Percentiles rank a stretch among this genome's conserved stretches.
Conservation (phyloP, 1,140 invertebrate species). For the Cryptotermes secundus region DNA sequence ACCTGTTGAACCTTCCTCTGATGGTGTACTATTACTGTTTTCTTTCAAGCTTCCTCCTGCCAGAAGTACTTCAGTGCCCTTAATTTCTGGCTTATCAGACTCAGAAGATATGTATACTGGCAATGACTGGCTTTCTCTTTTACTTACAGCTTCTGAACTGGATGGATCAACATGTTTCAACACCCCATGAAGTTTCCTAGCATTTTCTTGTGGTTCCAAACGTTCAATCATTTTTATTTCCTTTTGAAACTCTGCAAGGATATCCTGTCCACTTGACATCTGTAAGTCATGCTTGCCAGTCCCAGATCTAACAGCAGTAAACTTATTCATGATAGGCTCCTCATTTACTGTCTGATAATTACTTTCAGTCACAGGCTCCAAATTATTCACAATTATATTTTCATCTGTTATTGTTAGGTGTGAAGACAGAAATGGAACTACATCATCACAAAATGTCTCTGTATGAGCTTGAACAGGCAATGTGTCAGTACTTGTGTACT, state of each 20-base stretch:
- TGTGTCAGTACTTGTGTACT: not conserved
- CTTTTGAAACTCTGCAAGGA: slow-evolving; percentile 35
- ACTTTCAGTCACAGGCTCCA: not conserved
- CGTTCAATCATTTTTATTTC: slow-evolving; percentile 34
- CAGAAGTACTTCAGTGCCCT: not conserved
- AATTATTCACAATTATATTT: not conserved
- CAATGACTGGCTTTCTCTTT: not conserved
- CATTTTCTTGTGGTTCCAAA: slow-evolving; percentile 31
- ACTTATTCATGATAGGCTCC: not conserved
- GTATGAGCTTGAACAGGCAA: not conserved
- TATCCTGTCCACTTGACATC: slow-evolving; percentile 27
- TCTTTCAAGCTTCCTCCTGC: not conserved
- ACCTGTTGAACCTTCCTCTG: too few relatives aligned
- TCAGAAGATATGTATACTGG: not conserved
- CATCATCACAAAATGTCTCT: slow-evolving; percentile 25
- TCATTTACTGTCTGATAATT: not conserved
- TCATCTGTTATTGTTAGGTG: not conserved
- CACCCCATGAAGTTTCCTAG: slow-evolving; percentile 15
- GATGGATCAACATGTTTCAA: not conserved
- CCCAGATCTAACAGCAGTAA: not conserved
- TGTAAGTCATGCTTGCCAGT: slow-evolving; percentile 21
- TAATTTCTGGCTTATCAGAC: not conserved
- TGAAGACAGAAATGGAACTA: slow-evolving; percentile 23
- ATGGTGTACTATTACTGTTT: not conserved
- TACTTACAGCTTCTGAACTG: slow-evolving; percentile 1